Evolutionary conservation across 1,140 invertebrate genomes (phyloP).

Genomic region (Drosophila suzukii): DNA sequence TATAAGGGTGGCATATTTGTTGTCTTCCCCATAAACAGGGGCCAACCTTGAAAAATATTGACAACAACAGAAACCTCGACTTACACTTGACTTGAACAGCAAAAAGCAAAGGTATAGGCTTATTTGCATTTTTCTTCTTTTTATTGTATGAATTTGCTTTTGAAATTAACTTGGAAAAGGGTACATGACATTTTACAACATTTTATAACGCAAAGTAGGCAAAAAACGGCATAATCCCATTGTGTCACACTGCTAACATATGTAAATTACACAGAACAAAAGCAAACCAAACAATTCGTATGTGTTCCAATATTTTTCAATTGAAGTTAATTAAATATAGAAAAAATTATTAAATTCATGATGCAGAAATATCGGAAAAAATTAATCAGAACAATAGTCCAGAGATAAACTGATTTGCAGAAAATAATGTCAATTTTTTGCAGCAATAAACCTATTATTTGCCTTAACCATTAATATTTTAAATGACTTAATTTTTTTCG

Average conservation of each 20-base stretch:
- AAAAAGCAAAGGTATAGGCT: slow-evolving; percentile 24
- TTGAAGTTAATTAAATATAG: neutral
- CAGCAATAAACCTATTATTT: slow-evolving; percentile 6
- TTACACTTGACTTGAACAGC: slow-evolving; percentile 56
- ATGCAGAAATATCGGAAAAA: slow-evolving; percentile 9
- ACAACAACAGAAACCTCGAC: slow-evolving; percentile 44
- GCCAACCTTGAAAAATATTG: slow-evolving; percentile 58
- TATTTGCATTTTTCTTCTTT: slow-evolving; percentile 42
- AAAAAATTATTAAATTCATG: slow-evolving; percentile 27
- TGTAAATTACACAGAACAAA: slow-evolving; percentile 2
- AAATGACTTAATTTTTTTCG: slow-evolving; percentile 25
- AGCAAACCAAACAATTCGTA: neutral
- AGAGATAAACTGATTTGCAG: slow-evolving; percentile 17
- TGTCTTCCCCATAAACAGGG: no score
- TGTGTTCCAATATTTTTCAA: neutral
- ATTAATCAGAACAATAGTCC: slow-evolving; percentile 25
- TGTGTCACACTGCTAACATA: neutral
- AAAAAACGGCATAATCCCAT: neutral
- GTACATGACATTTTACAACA: slow-evolving; percentile 10
- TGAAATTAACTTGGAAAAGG: slow-evolving; percentile 21
- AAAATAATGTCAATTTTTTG: slow-evolving; percentile 4
- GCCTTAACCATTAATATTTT: slow-evolving; percentile 44
- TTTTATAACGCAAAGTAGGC: neutral
- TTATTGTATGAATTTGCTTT: slow-evolving; percentile 25
- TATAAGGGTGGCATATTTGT: no score